Conservation (phyloP, 2,888 invertebrate genomes). For the Caenorhabditis sp. region DNA sequence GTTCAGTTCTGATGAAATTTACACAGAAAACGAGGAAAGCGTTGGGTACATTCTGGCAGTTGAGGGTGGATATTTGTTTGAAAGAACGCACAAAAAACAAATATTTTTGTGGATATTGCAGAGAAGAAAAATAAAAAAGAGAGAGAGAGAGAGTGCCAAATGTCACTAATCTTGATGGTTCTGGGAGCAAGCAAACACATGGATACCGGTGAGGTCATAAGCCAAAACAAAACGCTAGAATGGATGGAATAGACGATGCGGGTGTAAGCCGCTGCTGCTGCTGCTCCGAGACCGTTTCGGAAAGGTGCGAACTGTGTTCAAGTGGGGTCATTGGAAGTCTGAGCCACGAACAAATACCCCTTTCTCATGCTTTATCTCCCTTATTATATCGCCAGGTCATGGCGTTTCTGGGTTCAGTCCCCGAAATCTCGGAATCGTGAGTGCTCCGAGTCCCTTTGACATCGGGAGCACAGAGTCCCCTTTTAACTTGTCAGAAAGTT, state of each 20-base stretch:
- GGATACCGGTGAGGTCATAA: background rate
- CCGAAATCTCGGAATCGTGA: background rate
- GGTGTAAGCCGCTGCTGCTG: background rate
- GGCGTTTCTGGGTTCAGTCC: too few species aligned
- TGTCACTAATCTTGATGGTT: background rate
- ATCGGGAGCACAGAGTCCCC: slow-evolving; percentile 9
- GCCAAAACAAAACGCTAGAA: background rate
- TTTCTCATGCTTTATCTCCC: background rate
- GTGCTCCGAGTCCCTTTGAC: too few species aligned
- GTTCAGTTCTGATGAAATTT: slow-evolving; percentile 33
- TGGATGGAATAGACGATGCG: background rate
- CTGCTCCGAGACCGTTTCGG: background rate
- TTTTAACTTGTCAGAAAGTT: slow-evolving; percentile 50
- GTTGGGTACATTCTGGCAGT: background rate
- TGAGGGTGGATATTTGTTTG: slow-evolving; percentile 12
- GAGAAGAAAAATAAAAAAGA: background rate
- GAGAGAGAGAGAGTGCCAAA: background rate
- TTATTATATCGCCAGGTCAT: background rate
- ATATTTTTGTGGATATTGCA: slow-evolving; percentile 15
- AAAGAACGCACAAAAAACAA: background rate
- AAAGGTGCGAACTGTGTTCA: slow-evolving; percentile 37
- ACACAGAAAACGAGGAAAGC: slow-evolving; percentile 19
- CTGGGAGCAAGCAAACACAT: background rate
- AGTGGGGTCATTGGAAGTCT: slow-evolving; percentile 16
- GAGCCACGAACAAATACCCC: slow-evolving; percentile 6